Conservation (phyloP, 2,888 invertebrate species). For the Hymenopus coronatus region DNA sequence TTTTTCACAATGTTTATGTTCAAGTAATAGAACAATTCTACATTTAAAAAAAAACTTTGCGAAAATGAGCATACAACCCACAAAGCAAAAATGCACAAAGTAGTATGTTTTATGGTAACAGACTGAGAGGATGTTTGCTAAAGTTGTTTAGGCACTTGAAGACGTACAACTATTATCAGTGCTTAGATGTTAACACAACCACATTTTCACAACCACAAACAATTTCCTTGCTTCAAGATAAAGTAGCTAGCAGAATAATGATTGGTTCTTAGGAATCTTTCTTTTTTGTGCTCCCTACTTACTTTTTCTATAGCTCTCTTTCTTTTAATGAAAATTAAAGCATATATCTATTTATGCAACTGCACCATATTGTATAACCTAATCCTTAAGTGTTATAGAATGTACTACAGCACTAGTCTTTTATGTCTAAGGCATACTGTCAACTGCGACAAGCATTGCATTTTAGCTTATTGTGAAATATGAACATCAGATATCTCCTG, state of each 20-base stretch:
- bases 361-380: too few relatives aligned
- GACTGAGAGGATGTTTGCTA: background rate
- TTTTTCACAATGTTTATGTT: background rate
- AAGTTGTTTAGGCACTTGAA: background rate
- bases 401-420: too few relatives aligned
- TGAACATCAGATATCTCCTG: too few relatives aligned
- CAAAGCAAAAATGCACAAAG: background rate
- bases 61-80: background rate
- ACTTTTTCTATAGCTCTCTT: too few relatives aligned
- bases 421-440: too few relatives aligned
- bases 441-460: too few relatives aligned
- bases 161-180: background rate
- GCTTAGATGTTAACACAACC: constrained; percentile 6
- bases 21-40: background rate
- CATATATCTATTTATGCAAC: too few relatives aligned
- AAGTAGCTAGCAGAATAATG: background rate
- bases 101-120: background rate
- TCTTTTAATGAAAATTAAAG: too few relatives aligned
- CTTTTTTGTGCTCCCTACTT: background rate
- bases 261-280: background rate
- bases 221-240: background rate
- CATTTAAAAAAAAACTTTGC: background rate
- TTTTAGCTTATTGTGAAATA: too few relatives aligned
- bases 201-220: constrained; percentile 3
- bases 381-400: too few relatives aligned